phyloP scores from a whole-genome alignment of 2,113 vertebrate genomes.

The Phycodurus eques region DNA sequence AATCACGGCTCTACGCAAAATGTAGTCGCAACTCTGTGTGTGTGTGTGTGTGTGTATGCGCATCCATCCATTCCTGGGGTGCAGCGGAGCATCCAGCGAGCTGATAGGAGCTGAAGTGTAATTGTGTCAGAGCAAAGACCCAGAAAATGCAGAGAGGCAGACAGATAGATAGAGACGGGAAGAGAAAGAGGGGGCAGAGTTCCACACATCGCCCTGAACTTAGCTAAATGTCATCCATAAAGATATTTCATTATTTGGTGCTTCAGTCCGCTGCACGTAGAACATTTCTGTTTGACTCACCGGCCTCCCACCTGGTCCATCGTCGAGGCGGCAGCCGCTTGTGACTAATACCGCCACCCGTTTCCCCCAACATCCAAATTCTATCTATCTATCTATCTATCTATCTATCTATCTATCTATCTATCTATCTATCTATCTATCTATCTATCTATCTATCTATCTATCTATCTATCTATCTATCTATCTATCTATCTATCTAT shows the following conservation, averaged over 20 bases:
- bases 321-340: slow-evolving; percentile 20
- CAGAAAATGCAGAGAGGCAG: slow-evolving; percentile 56
- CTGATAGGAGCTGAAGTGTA: slow-evolving; percentile 64
- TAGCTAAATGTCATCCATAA: slow-evolving; percentile 49
- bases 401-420: too few species aligned
- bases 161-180: slow-evolving; percentile 46
- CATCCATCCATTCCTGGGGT: slow-evolving; percentile 52
- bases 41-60: slow-evolving; percentile 12
- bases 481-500: too few species aligned
- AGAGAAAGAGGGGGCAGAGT: slow-evolving; percentile 30
- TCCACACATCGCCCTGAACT: slow-evolving; percentile 32
- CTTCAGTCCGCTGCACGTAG: slow-evolving; percentile 22
- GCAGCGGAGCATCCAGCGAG: slow-evolving; percentile 57
- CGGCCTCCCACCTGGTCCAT: slow-evolving; percentile 16
- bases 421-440: too few species aligned
- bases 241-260: slow-evolving; percentile 30
- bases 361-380: slow-evolving; percentile 1
- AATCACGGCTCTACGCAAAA: not conserved
- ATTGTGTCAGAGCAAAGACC: slow-evolving; percentile 65
- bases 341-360: slow-evolving; percentile 1
- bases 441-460: too few species aligned
- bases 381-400: too few species aligned
- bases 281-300: slow-evolving; percentile 25
- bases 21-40: not conserved
- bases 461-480: too few species aligned